phyloP scores from a whole-genome alignment of 1,140 invertebrate species.

The Diachasmimorpha longicaudata region DNA sequence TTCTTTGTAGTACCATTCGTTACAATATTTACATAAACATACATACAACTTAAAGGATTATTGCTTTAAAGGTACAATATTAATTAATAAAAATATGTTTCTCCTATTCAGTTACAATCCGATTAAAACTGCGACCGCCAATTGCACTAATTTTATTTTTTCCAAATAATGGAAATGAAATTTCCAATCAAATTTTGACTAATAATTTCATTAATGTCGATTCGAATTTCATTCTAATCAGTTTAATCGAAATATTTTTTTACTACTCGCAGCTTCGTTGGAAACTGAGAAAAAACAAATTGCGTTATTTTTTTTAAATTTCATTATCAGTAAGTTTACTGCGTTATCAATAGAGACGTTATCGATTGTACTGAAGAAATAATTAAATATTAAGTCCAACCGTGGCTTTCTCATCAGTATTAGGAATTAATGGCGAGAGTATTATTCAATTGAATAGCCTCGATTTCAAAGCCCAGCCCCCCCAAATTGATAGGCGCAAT shows the following conservation, averaged over 20 bases:
- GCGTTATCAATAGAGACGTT: not conserved
- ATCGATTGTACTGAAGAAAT: not conserved
- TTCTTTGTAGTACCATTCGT: slow-evolving; percentile 46
- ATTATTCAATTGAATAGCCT: not conserved
- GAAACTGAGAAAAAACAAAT: not conserved
- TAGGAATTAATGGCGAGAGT: not conserved
- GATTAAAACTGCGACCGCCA: slow-evolving; percentile 29
- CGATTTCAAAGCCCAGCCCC: not conserved
- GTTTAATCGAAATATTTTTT: not conserved
- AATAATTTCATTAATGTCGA: not conserved
- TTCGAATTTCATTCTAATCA: not conserved
- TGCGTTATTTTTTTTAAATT: not conserved
- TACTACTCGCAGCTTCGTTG: not conserved
- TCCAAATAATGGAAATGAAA: not conserved
- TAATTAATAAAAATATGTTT: slow-evolving; percentile 35
- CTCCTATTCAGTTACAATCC: slow-evolving; percentile 25
- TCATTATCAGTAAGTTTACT: not conserved
- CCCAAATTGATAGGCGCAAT: not conserved
- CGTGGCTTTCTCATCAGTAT: not conserved
- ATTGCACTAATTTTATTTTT: slow-evolving; percentile 40
- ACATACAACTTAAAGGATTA: slow-evolving; percentile 50
- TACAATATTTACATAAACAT: slow-evolving; percentile 57
- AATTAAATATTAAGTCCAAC: slow-evolving; percentile 7
- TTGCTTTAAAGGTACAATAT: slow-evolving; percentile 15
- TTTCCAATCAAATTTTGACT: slow-evolving; percentile 18